Evolutionary conservation across 30 jellyfish, hydroid and myxozoan genomes (phyloP).

Genomic region (Sanderia malayensis): DNA sequence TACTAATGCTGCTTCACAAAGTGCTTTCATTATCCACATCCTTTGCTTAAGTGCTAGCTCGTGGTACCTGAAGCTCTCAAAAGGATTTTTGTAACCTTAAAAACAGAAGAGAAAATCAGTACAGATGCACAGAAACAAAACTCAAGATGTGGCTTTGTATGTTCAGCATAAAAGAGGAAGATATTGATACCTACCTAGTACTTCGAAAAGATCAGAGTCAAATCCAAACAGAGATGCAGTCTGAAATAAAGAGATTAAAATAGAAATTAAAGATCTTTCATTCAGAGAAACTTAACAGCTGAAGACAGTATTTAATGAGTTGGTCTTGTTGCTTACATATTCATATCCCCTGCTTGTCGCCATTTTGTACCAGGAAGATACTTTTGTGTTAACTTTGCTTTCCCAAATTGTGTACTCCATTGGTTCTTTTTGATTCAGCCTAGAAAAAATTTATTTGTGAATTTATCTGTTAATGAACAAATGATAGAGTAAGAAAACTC

Average conservation of each 20-base stretch:
- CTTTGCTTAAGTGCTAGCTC: slow-evolving; percentile 62
- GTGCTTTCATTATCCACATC: slow-evolving; percentile 70
- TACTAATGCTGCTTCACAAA: slow-evolving; percentile 88
- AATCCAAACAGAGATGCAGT: slow-evolving; percentile 75
- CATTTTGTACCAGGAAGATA: slow-evolving; percentile 71
- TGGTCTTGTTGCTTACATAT: slow-evolving; percentile 54
- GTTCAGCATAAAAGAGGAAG: too few relatives aligned
- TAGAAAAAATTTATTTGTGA: too few relatives aligned
- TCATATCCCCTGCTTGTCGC: slow-evolving; percentile 69
- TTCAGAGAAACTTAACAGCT: too few relatives aligned
- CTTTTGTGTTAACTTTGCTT: slow-evolving; percentile 39
- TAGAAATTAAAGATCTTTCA: neutral
- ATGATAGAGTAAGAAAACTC: too few relatives aligned
- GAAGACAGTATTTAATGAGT: neutral
- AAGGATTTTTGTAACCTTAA: slow-evolving; percentile 69
- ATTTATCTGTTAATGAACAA: too few relatives aligned
- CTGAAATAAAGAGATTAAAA: slow-evolving; percentile 15
- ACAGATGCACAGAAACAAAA: too few relatives aligned
- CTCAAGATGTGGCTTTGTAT: too few relatives aligned
- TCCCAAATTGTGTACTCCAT: slow-evolving; percentile 67
- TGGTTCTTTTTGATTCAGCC: slow-evolving; percentile 49
- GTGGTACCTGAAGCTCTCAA: slow-evolving; percentile 37
- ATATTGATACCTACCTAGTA: slow-evolving; percentile 55
- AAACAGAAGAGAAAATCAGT: too few relatives aligned
- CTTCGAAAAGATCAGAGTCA: slow-evolving; percentile 57